phyloP scores from a whole-genome alignment of 1,140 invertebrate species.

The Lordiphosa clarofinis region DNA sequence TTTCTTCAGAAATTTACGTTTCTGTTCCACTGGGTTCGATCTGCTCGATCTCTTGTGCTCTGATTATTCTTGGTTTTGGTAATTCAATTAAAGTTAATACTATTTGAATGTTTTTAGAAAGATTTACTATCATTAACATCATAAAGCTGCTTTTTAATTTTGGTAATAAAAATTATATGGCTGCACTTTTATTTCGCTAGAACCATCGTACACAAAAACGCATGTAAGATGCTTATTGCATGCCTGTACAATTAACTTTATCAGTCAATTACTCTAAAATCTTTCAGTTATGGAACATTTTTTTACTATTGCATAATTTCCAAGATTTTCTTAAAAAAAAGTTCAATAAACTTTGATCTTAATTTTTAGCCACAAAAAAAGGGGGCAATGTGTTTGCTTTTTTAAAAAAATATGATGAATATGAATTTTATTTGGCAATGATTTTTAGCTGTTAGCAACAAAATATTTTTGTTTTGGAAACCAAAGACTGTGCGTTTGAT shows the following conservation, averaged over 20 bases:
- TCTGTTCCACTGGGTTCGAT: no score
- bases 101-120: no score
- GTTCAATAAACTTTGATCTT: slow-evolving; percentile 30
- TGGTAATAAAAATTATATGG: no score
- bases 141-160: no score
- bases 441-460: slow-evolving; percentile 10
- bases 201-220: background rate
- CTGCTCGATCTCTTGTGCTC: no score
- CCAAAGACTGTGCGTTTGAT: slow-evolving; percentile 53
- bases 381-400: slow-evolving; percentile 4
- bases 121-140: no score
- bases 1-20: no score
- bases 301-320: slow-evolving; percentile 18
- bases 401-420: slow-evolving; percentile 36
- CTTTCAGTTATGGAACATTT: slow-evolving; percentile 15
- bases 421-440: slow-evolving; percentile 27
- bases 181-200: no score
- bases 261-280: slow-evolving; percentile 31
- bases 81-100: no score
- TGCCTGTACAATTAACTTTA: slow-evolving; percentile 39
- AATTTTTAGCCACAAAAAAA: no score
- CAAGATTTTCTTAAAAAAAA: slow-evolving; percentile 4
- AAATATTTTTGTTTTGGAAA: slow-evolving; percentile 1
- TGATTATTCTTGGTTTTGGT: no score
- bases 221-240: slow-evolving; percentile 26